Base-by-base conservation (phyloP, 2,888 invertebrate species). In the Noctua fimbriata region DNA sequence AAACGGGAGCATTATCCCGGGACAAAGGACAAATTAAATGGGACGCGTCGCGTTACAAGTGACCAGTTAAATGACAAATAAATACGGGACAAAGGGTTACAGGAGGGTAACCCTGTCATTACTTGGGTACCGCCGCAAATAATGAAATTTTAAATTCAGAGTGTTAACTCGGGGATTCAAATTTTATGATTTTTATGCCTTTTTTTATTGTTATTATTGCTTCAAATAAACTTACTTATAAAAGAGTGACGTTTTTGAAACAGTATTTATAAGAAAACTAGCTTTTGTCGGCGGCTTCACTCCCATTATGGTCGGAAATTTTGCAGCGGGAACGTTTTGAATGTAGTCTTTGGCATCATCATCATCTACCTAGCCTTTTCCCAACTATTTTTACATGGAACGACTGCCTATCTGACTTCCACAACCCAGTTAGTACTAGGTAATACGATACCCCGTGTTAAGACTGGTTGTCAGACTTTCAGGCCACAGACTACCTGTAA, bases 31-130 rank as follows among this genome's bases (percentile, higher is more conserved):
- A 84, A 88, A 91, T 87, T 81, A 89, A 88, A 90, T 82, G 86
- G 76, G 79, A 81, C 84, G 74, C 80, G 81, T 84, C 85, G 74
- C 80, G 77, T 85, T 89, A 89, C 82, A 87, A 89, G 84, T 89
- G 90, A 88, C 89, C 91, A 92, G 91, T 92, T 92, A 90, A 88
- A 85, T 83, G 82, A 91, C 89, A 91, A 91, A 92, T 89, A 90
- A 91, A 92, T 87, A 89, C 87, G 80, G 81, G 78, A 84, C 77
- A 82, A 87, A 81, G 83, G 84, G 87, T 67, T 69, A 71, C 66
- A 16, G n/a, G 28, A 72, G 73, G 71, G 71, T 55, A 52, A 44
- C 47, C 41, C 69, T 44, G 49, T 44, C 72, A 70, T 85, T 82
- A 82, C 69, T 36, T 49, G n/a, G 41, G 41, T 18, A 65, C 76